Evolutionary conservation across 2,888 invertebrate species (phyloP).

Genomic region (Tetramorium bicarinatum): DNA sequence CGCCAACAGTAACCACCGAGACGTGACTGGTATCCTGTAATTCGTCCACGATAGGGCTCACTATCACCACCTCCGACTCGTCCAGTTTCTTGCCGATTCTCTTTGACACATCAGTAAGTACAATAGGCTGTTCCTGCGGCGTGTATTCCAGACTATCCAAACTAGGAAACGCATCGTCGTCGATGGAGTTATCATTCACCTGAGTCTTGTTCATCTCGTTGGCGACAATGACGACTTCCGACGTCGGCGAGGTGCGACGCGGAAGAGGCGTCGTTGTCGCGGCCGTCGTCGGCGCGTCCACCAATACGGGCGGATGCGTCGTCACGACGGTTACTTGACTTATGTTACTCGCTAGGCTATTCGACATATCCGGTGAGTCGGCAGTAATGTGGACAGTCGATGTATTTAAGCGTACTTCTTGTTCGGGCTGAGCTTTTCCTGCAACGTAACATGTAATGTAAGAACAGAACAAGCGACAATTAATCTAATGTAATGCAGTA

Average conservation of each 20-base stretch:
- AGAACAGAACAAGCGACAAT: background rate
- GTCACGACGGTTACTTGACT: slow-evolving; percentile 95
- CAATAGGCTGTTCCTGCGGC: slow-evolving; percentile 83
- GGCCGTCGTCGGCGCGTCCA: slow-evolving; percentile 90
- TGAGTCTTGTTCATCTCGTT: slow-evolving; percentile 92
- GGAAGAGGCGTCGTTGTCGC: slow-evolving; percentile 91
- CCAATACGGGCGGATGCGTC: slow-evolving; percentile 93
- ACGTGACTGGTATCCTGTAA: slow-evolving; percentile 94
- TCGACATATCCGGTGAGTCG: slow-evolving; percentile 89
- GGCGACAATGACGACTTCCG: slow-evolving; percentile 93
- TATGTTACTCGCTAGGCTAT: slow-evolving; percentile 91
- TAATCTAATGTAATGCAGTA: background rate
- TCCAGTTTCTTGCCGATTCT: slow-evolving; percentile 91
- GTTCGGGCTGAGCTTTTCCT: slow-evolving; percentile 80
- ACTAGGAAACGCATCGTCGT: slow-evolving; percentile 91
- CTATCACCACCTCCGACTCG: slow-evolving; percentile 95
- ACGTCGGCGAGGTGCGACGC: slow-evolving; percentile 89
- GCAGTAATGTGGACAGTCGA: slow-evolving; percentile 87
- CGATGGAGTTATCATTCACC: slow-evolving; percentile 90
- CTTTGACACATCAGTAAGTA: slow-evolving; percentile 84
- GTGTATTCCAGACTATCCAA: slow-evolving; percentile 91
- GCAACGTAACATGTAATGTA: background rate
- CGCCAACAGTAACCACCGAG: slow-evolving; percentile 96
- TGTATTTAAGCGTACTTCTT: slow-evolving; percentile 85
- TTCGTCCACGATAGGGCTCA: slow-evolving; percentile 90